Conservation (phyloP, 23 tunicate genomes). For the Styela clava region DNA sequence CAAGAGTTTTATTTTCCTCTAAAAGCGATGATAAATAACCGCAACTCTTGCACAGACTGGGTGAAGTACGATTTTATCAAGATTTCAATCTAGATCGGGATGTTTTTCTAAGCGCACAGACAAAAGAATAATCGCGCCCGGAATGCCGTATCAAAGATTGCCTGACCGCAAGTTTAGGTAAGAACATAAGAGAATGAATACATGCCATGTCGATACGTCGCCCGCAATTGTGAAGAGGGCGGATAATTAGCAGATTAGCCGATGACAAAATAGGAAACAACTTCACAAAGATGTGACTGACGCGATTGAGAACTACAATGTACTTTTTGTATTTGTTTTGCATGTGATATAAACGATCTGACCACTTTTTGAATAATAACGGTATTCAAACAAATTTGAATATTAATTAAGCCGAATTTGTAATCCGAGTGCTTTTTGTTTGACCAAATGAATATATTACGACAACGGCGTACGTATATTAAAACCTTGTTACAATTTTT, state of each 20-base stretch:
- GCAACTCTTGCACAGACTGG: not conserved
- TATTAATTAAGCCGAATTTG: too few species aligned
- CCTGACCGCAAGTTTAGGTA: constrained; percentile 4
- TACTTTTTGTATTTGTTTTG: not conserved
- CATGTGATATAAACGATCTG: too few species aligned
- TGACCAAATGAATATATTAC: too few species aligned
- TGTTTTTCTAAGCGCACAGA: constrained; percentile 7
- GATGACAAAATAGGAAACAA: not conserved
- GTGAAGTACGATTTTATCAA: constrained; percentile 4
- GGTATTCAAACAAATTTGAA: too few species aligned
- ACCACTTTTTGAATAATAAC: too few species aligned
- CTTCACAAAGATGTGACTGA: not conserved
- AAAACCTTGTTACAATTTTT: too few species aligned
- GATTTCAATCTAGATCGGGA: constrained; percentile 9
- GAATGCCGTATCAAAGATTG: not conserved
- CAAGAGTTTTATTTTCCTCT: not conserved
- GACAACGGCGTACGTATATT: too few species aligned
- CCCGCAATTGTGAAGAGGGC: not conserved
- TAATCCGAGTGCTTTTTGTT: too few species aligned
- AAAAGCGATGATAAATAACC: not conserved
- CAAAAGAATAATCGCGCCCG: constrained; percentile 9
- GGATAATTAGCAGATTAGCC: not conserved
- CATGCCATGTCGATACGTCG: not conserved
- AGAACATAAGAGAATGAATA: not conserved
- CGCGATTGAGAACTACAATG: not conserved